Conservation (phyloP, 2,113 vertebrate species). For the Dicaeum eximium region DNA sequence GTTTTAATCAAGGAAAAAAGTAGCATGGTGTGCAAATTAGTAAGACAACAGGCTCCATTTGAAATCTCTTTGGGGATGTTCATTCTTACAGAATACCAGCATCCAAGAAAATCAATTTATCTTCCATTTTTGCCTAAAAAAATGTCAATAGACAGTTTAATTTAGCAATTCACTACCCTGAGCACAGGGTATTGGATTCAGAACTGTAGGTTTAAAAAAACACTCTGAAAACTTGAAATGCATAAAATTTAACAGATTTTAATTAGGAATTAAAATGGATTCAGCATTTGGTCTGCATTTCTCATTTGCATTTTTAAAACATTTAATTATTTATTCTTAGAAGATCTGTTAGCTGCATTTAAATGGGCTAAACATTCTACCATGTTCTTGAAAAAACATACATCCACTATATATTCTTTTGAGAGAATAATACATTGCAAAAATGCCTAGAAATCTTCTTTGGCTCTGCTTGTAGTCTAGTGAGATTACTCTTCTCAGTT, state of each 20-base stretch:
- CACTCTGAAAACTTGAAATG: not conserved
- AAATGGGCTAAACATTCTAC: not conserved
- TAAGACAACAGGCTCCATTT: not conserved
- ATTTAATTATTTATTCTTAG: not conserved
- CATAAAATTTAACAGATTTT: not conserved
- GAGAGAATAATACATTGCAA: not conserved
- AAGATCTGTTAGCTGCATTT: not conserved
- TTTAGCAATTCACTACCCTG: not conserved
- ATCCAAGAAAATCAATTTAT: conserved; percentile 6
- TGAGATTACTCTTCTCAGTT: not conserved
- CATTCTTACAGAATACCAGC: not conserved
- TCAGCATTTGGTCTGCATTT: not conserved
- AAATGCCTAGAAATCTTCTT: not conserved
- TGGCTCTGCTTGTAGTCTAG: not conserved
- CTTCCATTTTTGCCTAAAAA: conserved; percentile 9
- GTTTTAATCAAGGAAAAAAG: not conserved
- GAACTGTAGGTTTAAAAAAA: not conserved
- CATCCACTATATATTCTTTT: not conserved
- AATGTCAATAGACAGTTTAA: not conserved
- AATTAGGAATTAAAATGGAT: not conserved
- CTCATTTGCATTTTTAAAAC: not conserved
- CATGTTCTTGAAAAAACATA: not conserved
- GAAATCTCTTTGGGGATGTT: conserved; percentile 19
- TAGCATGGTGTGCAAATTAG: not conserved
- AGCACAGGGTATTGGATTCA: not conserved